Base-by-base conservation (phyloP, 2,113 vertebrate species). In the Struthio camelus region DNA sequence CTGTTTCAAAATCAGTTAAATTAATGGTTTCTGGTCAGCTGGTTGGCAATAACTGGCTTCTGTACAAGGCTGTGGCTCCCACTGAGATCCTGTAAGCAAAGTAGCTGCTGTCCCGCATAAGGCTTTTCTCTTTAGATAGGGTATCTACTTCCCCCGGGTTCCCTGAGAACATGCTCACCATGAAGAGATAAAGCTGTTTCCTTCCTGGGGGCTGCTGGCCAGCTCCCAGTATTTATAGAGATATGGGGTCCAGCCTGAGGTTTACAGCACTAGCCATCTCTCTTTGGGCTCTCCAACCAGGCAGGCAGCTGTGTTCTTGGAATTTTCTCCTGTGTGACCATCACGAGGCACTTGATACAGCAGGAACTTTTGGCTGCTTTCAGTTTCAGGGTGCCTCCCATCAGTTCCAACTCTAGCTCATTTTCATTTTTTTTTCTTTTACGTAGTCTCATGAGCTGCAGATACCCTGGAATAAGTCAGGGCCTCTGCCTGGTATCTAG, bases 221-320 rank as follows among this genome's bases (percentile, higher is more conserved):
- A 72, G 13, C 44, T 77, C 28, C 9, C 44, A 65, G 23, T 24
- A 12, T 10, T 77, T 38, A 44, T 17, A 92, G 78, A 72, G 56
- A 34, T 18, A 30, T 0, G 1, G 23, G 14, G 3, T 10, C 18
- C 48, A 71, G 11, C 38, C 62, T 23, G n/a, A 4, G 3, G 61
- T 20, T 40, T 42, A 72, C n/a, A 64, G 16, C 64, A n/a, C 9
- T 15, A 84, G 15, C 34, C 16, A 28, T 24, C n/a, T 27, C 38
- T 86, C 62, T 69, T 44, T 4, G 3, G 46, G 70, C 23, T 81
- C 44, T 78, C 65, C 28, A 48, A 25, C 27, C 70, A 71, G 5
- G 14, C 54, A 75, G 51, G 40, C 50, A 85, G 69, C 36, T 79
- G 17, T 40, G 40, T 5, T 51, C 46, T n/a, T 61, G 56, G n/a